Evolutionary conservation across 92 coral and sea anemone species (phyloP).

Genomic region (Zoanthus solanderi): DNA sequence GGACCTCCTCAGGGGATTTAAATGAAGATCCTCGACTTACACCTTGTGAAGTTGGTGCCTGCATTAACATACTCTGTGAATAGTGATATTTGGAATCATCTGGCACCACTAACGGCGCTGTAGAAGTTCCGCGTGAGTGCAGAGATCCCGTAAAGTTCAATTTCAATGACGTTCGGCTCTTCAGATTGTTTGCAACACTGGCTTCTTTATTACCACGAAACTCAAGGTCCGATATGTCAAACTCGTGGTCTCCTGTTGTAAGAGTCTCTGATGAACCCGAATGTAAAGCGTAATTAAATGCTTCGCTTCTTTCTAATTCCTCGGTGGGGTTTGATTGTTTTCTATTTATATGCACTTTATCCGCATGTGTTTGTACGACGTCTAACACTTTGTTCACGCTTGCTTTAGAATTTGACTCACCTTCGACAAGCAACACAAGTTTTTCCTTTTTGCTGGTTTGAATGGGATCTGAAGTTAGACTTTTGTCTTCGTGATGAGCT

Average conservation of each 20-base stretch:
- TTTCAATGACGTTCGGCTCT: neutral
- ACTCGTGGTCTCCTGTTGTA: neutral
- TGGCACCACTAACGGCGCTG: neutral
- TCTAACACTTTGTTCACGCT: neutral
- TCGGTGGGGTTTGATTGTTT: neutral
- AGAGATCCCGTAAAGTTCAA: neutral
- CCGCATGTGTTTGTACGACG: neutral
- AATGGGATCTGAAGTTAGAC: neutral
- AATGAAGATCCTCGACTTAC: neutral
- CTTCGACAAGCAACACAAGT: neutral
- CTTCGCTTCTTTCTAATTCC: neutral
- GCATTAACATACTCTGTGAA: neutral
- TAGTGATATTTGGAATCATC: neutral
- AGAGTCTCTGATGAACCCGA: neutral
- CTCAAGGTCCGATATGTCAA: neutral
- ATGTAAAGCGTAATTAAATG: neutral
- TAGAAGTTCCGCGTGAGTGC: neutral
- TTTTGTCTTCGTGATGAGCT: neutral
- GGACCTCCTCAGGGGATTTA: neutral
- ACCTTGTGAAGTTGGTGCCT: conserved; percentile 25
- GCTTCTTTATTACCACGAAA: neutral
- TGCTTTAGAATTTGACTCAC: neutral
- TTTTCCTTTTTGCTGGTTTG: neutral
- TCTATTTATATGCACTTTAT: neutral
- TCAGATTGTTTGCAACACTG: neutral